Evolutionary conservation across 2,888 invertebrate genomes (phyloP).

Genomic region (Drosophila nr. perissopoda): DNA sequence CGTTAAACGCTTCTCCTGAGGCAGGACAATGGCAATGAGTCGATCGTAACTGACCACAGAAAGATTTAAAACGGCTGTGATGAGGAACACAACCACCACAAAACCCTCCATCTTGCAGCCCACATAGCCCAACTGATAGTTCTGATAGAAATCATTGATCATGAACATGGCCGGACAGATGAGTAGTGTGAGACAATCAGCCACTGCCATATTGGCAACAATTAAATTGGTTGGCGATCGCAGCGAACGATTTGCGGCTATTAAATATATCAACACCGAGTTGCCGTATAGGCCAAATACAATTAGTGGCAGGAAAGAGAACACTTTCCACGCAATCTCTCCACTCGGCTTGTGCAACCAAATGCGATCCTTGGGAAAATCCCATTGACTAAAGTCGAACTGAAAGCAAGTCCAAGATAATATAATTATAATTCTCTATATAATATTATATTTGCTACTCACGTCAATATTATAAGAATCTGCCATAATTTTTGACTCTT

Average conservation of each 20-base stretch:
- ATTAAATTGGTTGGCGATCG: constrained; percentile 90
- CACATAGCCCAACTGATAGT: constrained; percentile 89
- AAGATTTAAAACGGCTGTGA: constrained; percentile 92
- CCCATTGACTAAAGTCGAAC: constrained; percentile 85
- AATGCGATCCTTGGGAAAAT: constrained; percentile 87
- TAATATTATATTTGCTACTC: background rate
- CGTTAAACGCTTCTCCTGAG: constrained; percentile 89
- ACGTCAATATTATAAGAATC: constrained; percentile 33
- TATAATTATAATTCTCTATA: background rate
- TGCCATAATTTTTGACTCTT: constrained; percentile 39
- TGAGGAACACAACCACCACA: constrained; percentile 89
- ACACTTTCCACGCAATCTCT: constrained; percentile 88
- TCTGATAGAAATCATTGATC: constrained; percentile 91
- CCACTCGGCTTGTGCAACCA: constrained; percentile 88
- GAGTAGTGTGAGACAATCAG: constrained; percentile 88
- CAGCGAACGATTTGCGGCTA: constrained; percentile 88
- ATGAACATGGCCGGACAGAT: constrained; percentile 92
- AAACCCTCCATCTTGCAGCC: constrained; percentile 93
- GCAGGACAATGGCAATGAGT: constrained; percentile 91
- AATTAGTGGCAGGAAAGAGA: constrained; percentile 87
- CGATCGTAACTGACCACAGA: constrained; percentile 93
- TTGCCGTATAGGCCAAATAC: constrained; percentile 89
- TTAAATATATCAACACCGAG: constrained; percentile 87
- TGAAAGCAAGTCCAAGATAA: constrained; percentile 24
- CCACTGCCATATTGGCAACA: constrained; percentile 90